Conservation (phyloP, 2,113 vertebrate genomes). For the Eulacestoma nigropectus region DNA sequence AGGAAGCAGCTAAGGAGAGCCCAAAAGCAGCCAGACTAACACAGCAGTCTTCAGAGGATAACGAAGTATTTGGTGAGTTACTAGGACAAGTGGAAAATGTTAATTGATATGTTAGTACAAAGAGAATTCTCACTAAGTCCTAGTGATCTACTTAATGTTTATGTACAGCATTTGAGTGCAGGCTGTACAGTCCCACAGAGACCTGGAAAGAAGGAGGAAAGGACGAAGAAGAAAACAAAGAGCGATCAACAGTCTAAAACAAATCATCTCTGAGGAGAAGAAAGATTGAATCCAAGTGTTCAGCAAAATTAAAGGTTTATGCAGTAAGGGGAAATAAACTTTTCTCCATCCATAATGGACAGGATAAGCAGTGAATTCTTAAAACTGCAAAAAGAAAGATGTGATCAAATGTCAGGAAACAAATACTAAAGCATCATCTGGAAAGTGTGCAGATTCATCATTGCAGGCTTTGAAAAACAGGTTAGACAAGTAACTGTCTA, state of each 20-base stretch:
- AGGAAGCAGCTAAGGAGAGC: conserved; percentile 21
- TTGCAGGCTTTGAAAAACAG: not conserved
- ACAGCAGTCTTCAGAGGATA: conserved; percentile 77
- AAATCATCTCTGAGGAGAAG: not conserved
- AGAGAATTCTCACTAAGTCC: not conserved
- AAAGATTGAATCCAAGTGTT: not conserved
- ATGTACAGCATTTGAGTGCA: not conserved
- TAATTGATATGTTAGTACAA: not conserved
- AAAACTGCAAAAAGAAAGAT: not conserved
- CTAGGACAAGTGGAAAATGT: not conserved
- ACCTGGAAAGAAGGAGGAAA: not conserved
- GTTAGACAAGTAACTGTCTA: not conserved
- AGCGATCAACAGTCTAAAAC: not conserved
- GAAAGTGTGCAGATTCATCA: not conserved
- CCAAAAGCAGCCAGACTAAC: not conserved
- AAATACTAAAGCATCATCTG: not conserved
- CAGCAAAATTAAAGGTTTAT: not conserved
- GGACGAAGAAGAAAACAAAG: not conserved
- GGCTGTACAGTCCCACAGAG: not conserved
- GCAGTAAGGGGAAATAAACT: not conserved
- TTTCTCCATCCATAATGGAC: not conserved
- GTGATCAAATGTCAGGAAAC: not conserved
- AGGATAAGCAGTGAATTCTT: not conserved
- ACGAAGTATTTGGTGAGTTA: conserved; percentile 85
- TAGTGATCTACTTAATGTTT: not conserved